These are phyloP conservation scores for Chinchilla lanigera DNA, from an alignment of 2,113 vertebrate genomes.

Conservation along the genomic window DNA sequence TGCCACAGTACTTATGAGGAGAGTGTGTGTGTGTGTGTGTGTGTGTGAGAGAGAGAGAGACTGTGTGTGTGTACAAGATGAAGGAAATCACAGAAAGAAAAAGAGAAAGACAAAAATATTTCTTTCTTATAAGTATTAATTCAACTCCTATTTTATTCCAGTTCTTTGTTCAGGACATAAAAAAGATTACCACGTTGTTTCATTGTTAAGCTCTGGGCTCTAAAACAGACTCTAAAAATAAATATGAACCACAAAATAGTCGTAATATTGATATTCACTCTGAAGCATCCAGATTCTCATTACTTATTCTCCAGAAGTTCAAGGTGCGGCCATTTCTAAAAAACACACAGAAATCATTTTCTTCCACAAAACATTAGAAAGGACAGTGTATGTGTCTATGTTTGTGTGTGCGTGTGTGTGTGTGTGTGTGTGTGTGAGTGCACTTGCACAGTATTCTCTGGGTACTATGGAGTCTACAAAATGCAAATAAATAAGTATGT, in stretches of 20 bases:
- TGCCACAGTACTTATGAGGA: not conserved
- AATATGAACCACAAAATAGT: not conserved
- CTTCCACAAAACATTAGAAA: not conserved
- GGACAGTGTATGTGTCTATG: too few relatives aligned
- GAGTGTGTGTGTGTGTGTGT: not conserved
- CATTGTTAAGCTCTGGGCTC: not conserved
- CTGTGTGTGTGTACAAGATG: not conserved
- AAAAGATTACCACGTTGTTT: constrained; percentile 23
- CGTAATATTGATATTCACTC: not conserved
- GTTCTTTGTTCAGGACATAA: not conserved
- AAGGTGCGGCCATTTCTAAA: not conserved
- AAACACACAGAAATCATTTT: not conserved
- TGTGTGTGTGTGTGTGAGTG: not conserved
- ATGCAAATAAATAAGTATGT: not conserved
- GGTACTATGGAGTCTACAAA: not conserved
- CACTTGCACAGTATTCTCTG: not conserved
- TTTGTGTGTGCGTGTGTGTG: too few relatives aligned
- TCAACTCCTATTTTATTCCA: not conserved
- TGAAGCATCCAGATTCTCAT: not conserved
- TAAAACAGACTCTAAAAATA: not conserved
- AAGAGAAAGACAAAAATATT: not conserved
- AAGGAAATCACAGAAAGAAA: not conserved
- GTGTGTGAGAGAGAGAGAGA: not conserved
- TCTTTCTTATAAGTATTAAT: constrained; percentile 6
- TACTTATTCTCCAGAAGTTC: constrained; percentile 12